These are phyloP conservation scores for Rhyzopertha dominica DNA, from an alignment of 1,140 invertebrate species.

Conservation along the genomic window DNA sequence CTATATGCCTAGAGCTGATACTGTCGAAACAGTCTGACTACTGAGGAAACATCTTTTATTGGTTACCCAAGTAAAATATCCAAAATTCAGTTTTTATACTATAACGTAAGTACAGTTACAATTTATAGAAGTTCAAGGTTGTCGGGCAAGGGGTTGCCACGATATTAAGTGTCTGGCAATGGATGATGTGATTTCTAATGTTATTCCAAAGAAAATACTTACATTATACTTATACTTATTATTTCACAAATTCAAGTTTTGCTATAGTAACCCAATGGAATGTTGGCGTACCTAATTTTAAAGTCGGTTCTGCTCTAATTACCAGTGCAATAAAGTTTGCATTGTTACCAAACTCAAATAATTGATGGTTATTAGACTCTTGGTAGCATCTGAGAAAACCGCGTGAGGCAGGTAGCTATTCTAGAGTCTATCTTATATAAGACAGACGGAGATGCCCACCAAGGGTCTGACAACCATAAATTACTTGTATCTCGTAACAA, in stretches of 20 bases:
- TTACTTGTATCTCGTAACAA: no score
- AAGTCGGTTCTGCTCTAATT: no score
- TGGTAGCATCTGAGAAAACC: no score
- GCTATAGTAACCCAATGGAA: conserved; percentile 23
- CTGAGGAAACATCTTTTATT: conserved; percentile 24
- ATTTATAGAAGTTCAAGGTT: conserved; percentile 26
- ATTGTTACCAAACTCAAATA: no score
- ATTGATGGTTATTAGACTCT: no score
- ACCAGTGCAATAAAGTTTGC: no score
- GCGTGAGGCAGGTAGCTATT: no score
- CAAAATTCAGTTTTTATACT: conserved; percentile 29
- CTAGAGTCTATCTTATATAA: no score
- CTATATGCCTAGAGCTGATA: conserved; percentile 20
- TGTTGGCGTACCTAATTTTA: no score
- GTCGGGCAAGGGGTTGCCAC: conserved; percentile 21
- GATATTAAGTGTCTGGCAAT: conserved; percentile 26
- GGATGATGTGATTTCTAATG: conserved; percentile 22
- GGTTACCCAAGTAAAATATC: conserved; percentile 22
- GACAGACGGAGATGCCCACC: no score
- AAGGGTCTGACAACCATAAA: no score
- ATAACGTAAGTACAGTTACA: conserved; percentile 29
- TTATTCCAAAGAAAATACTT: conserved; percentile 17
- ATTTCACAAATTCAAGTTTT: conserved; percentile 18
- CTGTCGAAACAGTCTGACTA: conserved; percentile 25
- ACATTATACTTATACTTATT: no score